phyloP scores from a whole-genome alignment of 2,888 invertebrate species.

The Flabesymbios commensalis region DNA sequence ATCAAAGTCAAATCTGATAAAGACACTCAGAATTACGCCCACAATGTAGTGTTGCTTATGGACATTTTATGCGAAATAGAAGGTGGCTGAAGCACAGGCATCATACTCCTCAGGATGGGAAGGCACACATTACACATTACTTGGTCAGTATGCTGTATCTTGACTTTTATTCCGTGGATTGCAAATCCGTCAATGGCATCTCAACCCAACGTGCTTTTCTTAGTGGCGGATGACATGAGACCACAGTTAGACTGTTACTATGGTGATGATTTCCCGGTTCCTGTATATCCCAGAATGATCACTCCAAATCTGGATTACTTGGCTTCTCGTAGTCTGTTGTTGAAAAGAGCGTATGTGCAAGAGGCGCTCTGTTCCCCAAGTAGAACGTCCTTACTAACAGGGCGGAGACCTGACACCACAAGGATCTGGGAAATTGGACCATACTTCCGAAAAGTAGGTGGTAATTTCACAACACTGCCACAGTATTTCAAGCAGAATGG shows the following conservation, averaged over 20 bases:
- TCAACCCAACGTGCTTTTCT: constrained; percentile 28
- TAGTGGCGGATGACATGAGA: constrained; percentile 31
- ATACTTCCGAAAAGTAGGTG: constrained; percentile 28
- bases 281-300: constrained; percentile 34
- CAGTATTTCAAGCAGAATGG: constrained; percentile 28
- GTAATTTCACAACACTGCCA: constrained; percentile 28
- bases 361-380: constrained; percentile 33
- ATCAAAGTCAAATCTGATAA: too few species aligned
- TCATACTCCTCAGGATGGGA: too few species aligned
- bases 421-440: constrained; percentile 23
- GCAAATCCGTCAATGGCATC: too few species aligned
- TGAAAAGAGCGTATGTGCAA: constrained; percentile 38
- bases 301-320: constrained; percentile 40
- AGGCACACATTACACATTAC: too few species aligned
- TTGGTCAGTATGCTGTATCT: too few species aligned
- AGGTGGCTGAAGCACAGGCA: too few species aligned
- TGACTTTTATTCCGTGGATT: too few species aligned
- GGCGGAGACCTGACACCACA: constrained; percentile 32
- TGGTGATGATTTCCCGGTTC: constrained; percentile 34
- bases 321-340: constrained; percentile 34
- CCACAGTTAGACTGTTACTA: constrained; percentile 31
- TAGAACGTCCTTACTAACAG: constrained; percentile 30
- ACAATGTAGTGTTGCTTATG: too few species aligned
- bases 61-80: too few species aligned
- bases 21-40: too few species aligned